Evolutionary conservation across 2,888 invertebrate species (phyloP).

Genomic region (Eustalomyia histrio): DNA sequence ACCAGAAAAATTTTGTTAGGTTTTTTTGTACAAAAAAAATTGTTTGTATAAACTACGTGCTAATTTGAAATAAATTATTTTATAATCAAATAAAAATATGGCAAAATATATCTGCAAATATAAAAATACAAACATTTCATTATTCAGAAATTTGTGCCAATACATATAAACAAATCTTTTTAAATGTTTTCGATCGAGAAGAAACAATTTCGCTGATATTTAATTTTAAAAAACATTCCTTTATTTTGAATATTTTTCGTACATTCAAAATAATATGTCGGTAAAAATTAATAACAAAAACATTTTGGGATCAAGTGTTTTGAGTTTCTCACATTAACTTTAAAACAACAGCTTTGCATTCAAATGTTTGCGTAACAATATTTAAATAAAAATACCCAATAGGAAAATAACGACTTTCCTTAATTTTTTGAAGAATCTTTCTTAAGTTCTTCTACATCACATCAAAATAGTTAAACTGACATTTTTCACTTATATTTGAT

Average conservation of each 20-base stretch:
- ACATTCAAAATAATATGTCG: no score
- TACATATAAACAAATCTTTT: neutral
- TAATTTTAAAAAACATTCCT: no score
- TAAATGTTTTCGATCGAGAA: no score
- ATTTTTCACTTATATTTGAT: neutral
- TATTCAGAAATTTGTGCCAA: constrained; percentile 1
- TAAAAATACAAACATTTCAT: constrained; percentile 37
- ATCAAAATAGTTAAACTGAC: neutral
- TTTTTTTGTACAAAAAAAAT: neutral
- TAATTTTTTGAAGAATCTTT: no score
- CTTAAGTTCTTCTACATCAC: no score
- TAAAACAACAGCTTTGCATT: neutral
- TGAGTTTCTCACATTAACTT: no score
- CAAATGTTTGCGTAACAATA: constrained; percentile 10
- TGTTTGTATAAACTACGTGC: neutral
- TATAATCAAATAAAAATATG: neutral
- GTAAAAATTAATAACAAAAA: no score
- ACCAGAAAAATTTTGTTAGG: neutral
- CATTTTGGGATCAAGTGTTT: no score
- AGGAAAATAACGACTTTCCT: constrained; percentile 1
- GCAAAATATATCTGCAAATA: constrained; percentile 43
- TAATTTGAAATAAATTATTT: neutral
- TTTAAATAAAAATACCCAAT: neutral
- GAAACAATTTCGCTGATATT: no score
- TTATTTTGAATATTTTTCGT: no score